These are phyloP conservation scores for Nannoperca australis DNA, from an alignment of 2,797 vertebrate species.

Conservation along the genomic window DNA sequence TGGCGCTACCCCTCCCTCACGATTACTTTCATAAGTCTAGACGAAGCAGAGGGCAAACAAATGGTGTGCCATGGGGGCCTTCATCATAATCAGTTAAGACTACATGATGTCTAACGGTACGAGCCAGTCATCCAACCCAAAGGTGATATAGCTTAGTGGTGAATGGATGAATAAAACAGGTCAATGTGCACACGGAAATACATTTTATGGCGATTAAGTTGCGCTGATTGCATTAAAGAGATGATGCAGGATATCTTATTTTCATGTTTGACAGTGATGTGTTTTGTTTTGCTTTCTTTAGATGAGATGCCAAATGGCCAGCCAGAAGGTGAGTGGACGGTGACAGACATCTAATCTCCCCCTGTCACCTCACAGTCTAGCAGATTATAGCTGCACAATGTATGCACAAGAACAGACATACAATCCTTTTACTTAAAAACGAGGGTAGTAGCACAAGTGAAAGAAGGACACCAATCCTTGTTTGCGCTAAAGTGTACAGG, in stretches of 20 bases:
- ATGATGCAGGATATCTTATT: constrained; percentile 1
- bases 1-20: not conserved
- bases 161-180: constrained; percentile 31
- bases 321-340: constrained; percentile 84
- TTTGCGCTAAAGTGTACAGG: not conserved
- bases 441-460: not conserved
- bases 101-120: constrained; percentile 36
- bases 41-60: constrained; percentile 68
- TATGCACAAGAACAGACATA: not conserved
- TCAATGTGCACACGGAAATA: constrained; percentile 15
- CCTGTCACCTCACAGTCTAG: constrained; percentile 31
- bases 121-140: constrained; percentile 25
- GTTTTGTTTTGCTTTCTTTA: constrained; percentile 70
- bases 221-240: constrained; percentile 7
- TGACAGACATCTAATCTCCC: constrained; percentile 29
- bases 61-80: constrained; percentile 50
- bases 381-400: constrained; percentile 23
- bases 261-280: constrained; percentile 36
- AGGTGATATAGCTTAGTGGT: constrained; percentile 22
- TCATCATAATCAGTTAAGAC: constrained; percentile 64
- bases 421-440: not conserved
- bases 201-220: constrained; percentile 5
- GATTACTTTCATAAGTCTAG: constrained; percentile 53
- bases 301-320: constrained; percentile 80
- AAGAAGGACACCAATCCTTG: not conserved